Conservation (phyloP, 2,113 vertebrate species). For the Paraplagusia blochii region DNA sequence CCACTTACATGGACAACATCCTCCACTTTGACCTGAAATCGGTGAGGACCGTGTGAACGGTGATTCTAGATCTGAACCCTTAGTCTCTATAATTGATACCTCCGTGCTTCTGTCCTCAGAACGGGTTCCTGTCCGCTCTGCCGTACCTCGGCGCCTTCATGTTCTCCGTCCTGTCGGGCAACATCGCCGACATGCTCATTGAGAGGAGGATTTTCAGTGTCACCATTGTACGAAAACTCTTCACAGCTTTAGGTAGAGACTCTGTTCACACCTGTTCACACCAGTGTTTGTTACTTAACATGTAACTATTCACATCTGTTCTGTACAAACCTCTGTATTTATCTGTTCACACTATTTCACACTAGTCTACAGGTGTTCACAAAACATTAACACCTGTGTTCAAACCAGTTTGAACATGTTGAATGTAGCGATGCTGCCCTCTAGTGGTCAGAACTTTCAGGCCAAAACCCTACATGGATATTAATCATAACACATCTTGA, state of each 20-base stretch:
- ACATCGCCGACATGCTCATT: constrained; percentile 71
- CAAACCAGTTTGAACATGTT: too few species aligned
- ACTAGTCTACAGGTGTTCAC: too few species aligned
- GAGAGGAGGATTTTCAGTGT: constrained; percentile 67
- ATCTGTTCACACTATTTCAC: too few species aligned
- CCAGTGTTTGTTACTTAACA: too few species aligned
- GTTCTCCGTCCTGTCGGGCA: constrained; percentile 53
- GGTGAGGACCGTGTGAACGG: constrained; percentile 36
- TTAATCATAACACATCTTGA: too few species aligned
- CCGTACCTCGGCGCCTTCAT: constrained; percentile 72
- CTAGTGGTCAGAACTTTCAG: not conserved
- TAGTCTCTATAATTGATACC: too few species aligned
- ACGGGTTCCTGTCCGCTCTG: constrained; percentile 74
- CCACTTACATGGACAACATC: constrained; percentile 78
- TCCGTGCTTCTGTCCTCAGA: constrained; percentile 56
- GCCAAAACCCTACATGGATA: too few species aligned
- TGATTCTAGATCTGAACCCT: too few species aligned
- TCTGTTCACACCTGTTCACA: too few species aligned
- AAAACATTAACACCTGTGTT: too few species aligned
- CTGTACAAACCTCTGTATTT: too few species aligned
- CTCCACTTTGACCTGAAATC: constrained; percentile 78
- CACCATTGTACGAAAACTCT: constrained; percentile 75
- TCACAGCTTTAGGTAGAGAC: constrained; percentile 51
- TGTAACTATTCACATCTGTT: too few species aligned
- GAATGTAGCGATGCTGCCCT: not conserved